These are phyloP conservation scores for Beris morrisii DNA, from an alignment of 2,888 invertebrate species.

Conservation along the genomic window DNA sequence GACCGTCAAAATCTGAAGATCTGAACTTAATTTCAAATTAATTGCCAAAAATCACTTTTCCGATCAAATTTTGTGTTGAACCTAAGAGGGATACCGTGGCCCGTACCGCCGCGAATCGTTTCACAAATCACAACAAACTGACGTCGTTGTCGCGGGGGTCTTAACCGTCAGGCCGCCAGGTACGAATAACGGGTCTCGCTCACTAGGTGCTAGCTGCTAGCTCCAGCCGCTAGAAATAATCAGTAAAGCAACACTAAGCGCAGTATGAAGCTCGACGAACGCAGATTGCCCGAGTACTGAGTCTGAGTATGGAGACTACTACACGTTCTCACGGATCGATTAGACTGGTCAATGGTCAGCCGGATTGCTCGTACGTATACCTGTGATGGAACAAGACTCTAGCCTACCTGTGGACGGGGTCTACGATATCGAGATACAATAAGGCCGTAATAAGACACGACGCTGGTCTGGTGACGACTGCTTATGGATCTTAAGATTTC, in stretches of 20 bases:
- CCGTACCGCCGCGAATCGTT: neutral
- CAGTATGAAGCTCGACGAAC: too few species aligned
- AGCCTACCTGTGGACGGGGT: too few species aligned
- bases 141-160: conserved; percentile 3
- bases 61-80: too few species aligned
- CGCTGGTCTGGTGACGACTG: neutral
- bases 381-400: too few species aligned
- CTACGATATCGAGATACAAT: too few species aligned
- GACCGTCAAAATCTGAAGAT: too few species aligned
- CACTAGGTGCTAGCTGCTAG: conserved; percentile 21
- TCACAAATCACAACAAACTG: conserved; percentile 28
- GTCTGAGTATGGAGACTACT: neutral
- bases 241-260: neutral
- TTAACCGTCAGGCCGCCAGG: neutral
- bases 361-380: too few species aligned
- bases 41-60: too few species aligned
- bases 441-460: too few species aligned
- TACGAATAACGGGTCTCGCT: conserved; percentile 28
- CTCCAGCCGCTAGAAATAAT: neutral
- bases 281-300: neutral
- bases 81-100: too few species aligned
- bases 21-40: too few species aligned
- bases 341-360: too few species aligned
- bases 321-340: neutral
- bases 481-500: conserved; percentile 4